Evolutionary conservation across 1,140 invertebrate genomes (phyloP), one percentile per base, ranked within the genome.

Genomic region (Caenorhabditis latens): DNA sequence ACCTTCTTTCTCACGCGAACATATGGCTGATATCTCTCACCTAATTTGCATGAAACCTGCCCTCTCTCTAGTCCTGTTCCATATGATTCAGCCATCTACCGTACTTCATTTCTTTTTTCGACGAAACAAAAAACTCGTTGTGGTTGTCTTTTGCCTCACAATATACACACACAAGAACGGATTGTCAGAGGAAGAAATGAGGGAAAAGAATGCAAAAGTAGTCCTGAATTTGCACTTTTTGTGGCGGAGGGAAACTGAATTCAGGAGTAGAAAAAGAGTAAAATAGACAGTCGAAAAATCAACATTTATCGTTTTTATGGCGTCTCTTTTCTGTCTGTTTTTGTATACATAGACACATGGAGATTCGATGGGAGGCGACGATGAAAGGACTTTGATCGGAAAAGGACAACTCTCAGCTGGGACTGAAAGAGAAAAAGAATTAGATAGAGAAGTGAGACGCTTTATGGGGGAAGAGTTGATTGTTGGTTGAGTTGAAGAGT

Each of bases 401-500:
- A 79, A 79, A 79, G 71, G 71, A 79, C 71, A 79, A 79, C 71
- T 79, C 71, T 79, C 71, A 79, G 71, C 71, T 79, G 71, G n/a
- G 19, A n/a, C 9, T 71, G 65, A 71, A 46, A 46, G 42, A 32
- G 16, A 42, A 46, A 16, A 42, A 71, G 24, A 71, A 46, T 40
- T 19, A 46, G 63, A 65, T 2, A 40, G 32, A 67, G 63, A n/a
- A 3, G 43, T 32, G 65, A n/a, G 19, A 40, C 24, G 5, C 4
- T 16, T 32, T 32, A 63, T 24, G 24, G 24, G 24, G 11, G 46
- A 21, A 71, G 43, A 40, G 8, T 71, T 14, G 67, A 16, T 79
- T 48, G 43, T 50, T 79, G 43, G n/a, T 79, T 50, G n/a, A 43
- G 71, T 16, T 65, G 4, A 84, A 84, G 46, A 32, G 46, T 46